Evolutionary conservation across 2,888 invertebrate species (phyloP).

Genomic region (Standfussiana lucernea): DNA sequence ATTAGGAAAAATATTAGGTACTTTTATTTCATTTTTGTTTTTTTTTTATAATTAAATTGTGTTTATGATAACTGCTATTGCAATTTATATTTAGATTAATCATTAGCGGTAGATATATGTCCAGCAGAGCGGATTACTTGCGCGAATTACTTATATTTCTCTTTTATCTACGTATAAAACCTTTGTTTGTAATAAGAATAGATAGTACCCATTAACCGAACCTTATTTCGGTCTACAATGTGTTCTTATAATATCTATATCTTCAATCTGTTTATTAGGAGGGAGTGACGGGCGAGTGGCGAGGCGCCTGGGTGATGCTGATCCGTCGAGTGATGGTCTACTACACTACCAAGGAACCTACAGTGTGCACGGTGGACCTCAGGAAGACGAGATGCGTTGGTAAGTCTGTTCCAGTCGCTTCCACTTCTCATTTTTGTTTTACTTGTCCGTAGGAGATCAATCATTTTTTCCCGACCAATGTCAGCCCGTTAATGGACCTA

Average conservation of each 20-base stretch:
- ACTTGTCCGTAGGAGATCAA: neutral
- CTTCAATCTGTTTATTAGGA: slow-evolving; percentile 86
- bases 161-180: neutral
- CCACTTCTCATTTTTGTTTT: neutral
- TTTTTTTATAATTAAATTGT: slow-evolving; percentile 1
- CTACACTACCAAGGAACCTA: slow-evolving; percentile 87
- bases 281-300: slow-evolving; percentile 94
- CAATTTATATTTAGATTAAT: neutral
- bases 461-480: neutral
- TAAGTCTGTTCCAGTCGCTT: slow-evolving; percentile 78
- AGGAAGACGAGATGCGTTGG: slow-evolving; percentile 95
- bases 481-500: no score
- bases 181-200: neutral
- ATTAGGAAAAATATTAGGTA: no score
- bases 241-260: slow-evolving; percentile 13
- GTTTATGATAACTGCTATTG: neutral
- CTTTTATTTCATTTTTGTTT: no score
- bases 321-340: slow-evolving; percentile 92
- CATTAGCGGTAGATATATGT: neutral
- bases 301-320: slow-evolving; percentile 95
- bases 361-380: slow-evolving; percentile 93
- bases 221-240: neutral
- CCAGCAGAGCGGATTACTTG: neutral
- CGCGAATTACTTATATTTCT: neutral
- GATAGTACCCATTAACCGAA: neutral